phyloP scores from a whole-genome alignment of 2,888 invertebrate genomes.

The Willowsia nigromaculata region DNA sequence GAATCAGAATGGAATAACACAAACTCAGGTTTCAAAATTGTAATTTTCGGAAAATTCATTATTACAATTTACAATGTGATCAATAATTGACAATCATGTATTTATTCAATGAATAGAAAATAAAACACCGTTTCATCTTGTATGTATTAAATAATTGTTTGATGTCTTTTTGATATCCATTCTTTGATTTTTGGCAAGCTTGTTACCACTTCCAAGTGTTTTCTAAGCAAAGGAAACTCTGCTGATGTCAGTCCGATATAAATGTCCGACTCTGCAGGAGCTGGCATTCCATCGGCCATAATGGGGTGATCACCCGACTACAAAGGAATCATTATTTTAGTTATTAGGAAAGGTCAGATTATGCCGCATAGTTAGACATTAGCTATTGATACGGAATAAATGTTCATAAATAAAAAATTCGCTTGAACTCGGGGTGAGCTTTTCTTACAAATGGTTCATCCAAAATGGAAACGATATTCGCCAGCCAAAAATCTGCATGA shows the following conservation, averaged over 20 bases:
- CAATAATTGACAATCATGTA: no score
- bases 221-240: constrained; percentile 49
- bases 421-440: no score
- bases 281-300: constrained; percentile 43
- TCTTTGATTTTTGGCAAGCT: constrained; percentile 58
- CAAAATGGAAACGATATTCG: constrained; percentile 55
- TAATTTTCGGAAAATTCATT: no score
- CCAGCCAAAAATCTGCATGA: constrained; percentile 72
- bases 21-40: no score
- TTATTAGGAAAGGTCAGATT: not conserved
- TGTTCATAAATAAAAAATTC: no score
- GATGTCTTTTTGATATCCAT: constrained; percentile 62
- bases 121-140: no score
- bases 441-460: constrained; percentile 65
- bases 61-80: no score
- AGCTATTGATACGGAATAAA: no score
- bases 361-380: not conserved
- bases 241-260: constrained; percentile 45
- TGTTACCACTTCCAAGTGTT: constrained; percentile 53
- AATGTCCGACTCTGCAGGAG: constrained; percentile 35
- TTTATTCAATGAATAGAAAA: not conserved
- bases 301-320: constrained; percentile 58
- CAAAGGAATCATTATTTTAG: not conserved
- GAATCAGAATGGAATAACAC: no score
- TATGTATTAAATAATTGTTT: constrained; percentile 45